A percentile compares a stretch with the other conserved stretches of the same genome.
phyloP scores from a whole-genome alignment of 2,797 vertebrate species.

The Pseudochirops corinnae region DNA sequence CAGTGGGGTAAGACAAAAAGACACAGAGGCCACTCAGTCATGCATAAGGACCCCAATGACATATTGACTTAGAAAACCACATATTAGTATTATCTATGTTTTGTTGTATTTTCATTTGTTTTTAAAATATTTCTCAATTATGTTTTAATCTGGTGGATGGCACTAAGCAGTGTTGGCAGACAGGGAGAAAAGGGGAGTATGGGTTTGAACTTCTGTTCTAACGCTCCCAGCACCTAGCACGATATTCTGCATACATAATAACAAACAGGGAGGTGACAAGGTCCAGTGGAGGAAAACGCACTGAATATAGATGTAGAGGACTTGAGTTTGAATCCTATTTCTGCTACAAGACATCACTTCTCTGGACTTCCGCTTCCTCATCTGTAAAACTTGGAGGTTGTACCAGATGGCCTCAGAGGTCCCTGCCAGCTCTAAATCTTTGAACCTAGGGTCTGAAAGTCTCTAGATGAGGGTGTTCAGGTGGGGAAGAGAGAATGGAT shows the following conservation, averaged over 20 bases:
- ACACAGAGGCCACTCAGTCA: background rate
- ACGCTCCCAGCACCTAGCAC: background rate
- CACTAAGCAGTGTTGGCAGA: background rate
- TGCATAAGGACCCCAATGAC: background rate
- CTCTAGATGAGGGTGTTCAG: background rate
- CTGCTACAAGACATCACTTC: background rate
- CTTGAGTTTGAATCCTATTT: background rate
- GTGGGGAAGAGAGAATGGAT: background rate
- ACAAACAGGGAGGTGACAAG: background rate
- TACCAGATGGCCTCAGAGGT: background rate
- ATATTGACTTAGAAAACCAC: background rate
- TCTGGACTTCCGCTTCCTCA: background rate
- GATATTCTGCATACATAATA: background rate
- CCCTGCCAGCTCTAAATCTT: background rate
- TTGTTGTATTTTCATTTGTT: background rate
- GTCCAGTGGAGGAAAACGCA: background rate
- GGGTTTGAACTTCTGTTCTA: background rate
- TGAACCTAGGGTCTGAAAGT: accelerated
- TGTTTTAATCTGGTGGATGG: background rate
- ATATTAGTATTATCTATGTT: background rate
- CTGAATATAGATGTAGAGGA: background rate
- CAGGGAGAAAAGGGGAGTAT: background rate
- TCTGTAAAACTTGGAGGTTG: background rate
- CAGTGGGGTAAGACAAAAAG: background rate
- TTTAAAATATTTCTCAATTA: background rate